phyloP scores from a whole-genome alignment of 2,797 vertebrate genomes.

The Gephyroberyx darwinii region DNA sequence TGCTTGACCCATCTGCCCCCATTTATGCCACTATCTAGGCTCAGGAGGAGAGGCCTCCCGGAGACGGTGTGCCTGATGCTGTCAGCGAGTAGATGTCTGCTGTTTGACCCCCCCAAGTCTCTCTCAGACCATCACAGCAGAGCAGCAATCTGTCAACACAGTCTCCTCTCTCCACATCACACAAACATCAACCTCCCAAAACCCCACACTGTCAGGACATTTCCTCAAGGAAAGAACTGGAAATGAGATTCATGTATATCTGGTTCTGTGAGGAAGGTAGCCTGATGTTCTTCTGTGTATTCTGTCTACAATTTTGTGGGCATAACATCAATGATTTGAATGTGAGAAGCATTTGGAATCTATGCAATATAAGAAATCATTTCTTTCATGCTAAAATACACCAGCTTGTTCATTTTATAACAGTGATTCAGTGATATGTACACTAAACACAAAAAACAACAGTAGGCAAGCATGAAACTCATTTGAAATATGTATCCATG shows the following conservation, averaged over 20 bases:
- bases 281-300: not conserved
- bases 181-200: slow-evolving; percentile 46
- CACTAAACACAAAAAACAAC: not conserved
- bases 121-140: slow-evolving; percentile 44
- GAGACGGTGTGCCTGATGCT: slow-evolving; percentile 51
- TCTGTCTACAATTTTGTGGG: slow-evolving; percentile 5
- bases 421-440: too few species aligned
- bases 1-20: slow-evolving; percentile 22
- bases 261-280: slow-evolving; percentile 1
- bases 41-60: slow-evolving; percentile 44
- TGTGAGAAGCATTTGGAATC: not conserved
- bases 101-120: slow-evolving; percentile 69
- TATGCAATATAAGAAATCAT: slow-evolving; percentile 21
- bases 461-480: not conserved
- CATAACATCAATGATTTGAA: slow-evolving; percentile 32
- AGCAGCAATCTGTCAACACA: slow-evolving; percentile 72
- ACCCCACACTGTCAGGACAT: slow-evolving; percentile 40
- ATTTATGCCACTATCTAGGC: slow-evolving; percentile 21
- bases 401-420: not conserved
- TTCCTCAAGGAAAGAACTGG: slow-evolving; percentile 56
- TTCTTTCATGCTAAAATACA: slow-evolving; percentile 8
- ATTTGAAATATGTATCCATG: slow-evolving; percentile 20
- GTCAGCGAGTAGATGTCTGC: slow-evolving; percentile 63
- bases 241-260: slow-evolving; percentile 38
- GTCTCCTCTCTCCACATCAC: slow-evolving; percentile 35